Conservation (phyloP, 2,888 invertebrate genomes). For the Chaitophorus viminalis region DNA sequence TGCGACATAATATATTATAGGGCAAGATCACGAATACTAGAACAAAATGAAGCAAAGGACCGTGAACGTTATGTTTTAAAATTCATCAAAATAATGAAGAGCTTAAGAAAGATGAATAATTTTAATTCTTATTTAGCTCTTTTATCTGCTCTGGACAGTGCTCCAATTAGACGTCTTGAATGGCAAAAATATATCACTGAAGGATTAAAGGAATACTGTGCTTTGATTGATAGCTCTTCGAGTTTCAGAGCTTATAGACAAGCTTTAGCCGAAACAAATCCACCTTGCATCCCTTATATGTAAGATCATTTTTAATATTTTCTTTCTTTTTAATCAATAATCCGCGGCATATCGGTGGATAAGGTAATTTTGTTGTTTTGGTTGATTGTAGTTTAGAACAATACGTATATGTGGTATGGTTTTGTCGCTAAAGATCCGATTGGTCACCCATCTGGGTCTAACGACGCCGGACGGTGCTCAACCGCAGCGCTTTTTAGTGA, state of each 20-base stretch:
- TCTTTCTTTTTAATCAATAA: too few species aligned
- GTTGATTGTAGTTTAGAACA: too few species aligned
- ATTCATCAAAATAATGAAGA: constrained; percentile 98
- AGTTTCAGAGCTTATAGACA: constrained; percentile 97
- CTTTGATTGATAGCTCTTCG: constrained; percentile 96
- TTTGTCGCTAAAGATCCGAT: too few species aligned
- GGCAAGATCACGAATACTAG: constrained; percentile 92
- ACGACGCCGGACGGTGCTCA: too few species aligned
- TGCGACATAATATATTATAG: constrained; percentile 66
- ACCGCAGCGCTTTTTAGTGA: too few species aligned
- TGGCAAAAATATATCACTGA: constrained; percentile 93
- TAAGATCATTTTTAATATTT: constrained; percentile 69
- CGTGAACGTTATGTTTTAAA: constrained; percentile 93
- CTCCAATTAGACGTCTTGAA: constrained; percentile 90
- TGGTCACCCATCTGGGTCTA: too few species aligned
- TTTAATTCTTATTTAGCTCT: constrained; percentile 98
- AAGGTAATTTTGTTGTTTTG: too few species aligned
- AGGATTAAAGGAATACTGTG: constrained; percentile 92
- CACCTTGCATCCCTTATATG: constrained; percentile 99
- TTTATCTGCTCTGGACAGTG: constrained; percentile 95
- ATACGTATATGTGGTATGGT: too few species aligned
- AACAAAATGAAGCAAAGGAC: constrained; percentile 92
- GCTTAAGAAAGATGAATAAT: constrained; percentile 95
- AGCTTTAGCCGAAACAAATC: constrained; percentile 92
- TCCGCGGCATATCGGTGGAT: too few species aligned